These are phyloP conservation scores for Rhodeus uyekii DNA, from an alignment of 2,797 vertebrate genomes.

Conservation along the genomic window DNA sequence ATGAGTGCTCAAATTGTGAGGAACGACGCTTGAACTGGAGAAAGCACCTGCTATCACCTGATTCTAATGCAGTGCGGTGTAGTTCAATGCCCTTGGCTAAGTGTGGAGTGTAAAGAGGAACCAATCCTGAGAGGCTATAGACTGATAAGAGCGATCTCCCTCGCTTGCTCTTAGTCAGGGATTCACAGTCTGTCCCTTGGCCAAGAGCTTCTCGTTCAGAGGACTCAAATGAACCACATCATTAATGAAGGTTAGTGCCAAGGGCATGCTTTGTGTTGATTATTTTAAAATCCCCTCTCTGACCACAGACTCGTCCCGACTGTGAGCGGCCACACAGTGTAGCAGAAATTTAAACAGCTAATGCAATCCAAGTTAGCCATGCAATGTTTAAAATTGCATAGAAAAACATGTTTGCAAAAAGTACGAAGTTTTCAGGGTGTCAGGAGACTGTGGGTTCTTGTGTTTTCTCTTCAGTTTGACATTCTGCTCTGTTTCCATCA, in stretches of 20 bases:
- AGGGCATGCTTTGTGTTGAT: constrained; percentile 35
- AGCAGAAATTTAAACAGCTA: constrained; percentile 13
- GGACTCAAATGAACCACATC: constrained; percentile 54
- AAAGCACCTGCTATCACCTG: not conserved
- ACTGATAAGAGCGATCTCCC: constrained; percentile 47
- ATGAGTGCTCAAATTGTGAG: not conserved
- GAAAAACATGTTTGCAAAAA: not conserved
- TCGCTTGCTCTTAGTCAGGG: constrained; percentile 23
- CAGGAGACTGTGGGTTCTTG: not conserved
- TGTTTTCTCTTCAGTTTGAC: constrained; percentile 67
- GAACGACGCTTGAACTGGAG: not conserved
- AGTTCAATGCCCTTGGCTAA: constrained; percentile 39
- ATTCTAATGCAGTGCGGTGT: constrained; percentile 32
- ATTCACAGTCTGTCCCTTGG: constrained; percentile 17
- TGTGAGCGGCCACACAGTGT: constrained; percentile 1
- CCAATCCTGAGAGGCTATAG: constrained; percentile 35
- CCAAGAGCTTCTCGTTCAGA: constrained; percentile 1
- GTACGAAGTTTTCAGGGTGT: not conserved
- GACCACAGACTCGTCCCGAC: not conserved
- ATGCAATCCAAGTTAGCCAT: not conserved
- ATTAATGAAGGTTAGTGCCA: constrained; percentile 46
- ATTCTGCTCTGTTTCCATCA: constrained; percentile 66
- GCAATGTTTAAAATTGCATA: not conserved
- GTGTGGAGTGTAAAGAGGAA: constrained; percentile 50
- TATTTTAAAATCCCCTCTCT: constrained; percentile 22